These are phyloP conservation scores for Salvelinus sp. DNA, from an alignment of 2,113 vertebrate genomes.

Conservation along the genomic window DNA sequence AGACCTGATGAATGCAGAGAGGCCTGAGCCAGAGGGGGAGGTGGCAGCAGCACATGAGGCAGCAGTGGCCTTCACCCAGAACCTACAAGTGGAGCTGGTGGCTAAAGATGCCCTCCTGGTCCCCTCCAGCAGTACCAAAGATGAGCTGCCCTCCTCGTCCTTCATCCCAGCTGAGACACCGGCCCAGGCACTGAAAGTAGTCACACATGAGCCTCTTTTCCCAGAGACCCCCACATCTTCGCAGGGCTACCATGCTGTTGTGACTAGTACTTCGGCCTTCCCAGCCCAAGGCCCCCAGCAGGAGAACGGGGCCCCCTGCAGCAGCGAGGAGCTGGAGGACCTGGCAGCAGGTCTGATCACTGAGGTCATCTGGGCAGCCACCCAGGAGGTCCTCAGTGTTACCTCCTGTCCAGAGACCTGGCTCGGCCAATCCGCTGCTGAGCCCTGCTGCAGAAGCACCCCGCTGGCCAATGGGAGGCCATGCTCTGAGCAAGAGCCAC, in stretches of 20 bases:
- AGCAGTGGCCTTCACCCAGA: conserved; percentile 1
- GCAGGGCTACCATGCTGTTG: conserved; percentile 35
- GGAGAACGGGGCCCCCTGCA: background rate
- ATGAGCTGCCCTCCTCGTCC: conserved; percentile 21
- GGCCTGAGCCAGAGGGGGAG: conserved; percentile 77
- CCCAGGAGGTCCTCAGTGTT: conserved; percentile 79
- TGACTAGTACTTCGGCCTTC: conserved; percentile 55
- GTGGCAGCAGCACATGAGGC: conserved; percentile 51
- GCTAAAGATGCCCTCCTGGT: conserved; percentile 13
- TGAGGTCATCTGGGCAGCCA: conserved; percentile 86
- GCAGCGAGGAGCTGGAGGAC: conserved; percentile 74
- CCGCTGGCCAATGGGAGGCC: conserved; percentile 32
- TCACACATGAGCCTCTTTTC: background rate
- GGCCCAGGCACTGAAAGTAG: conserved; percentile 20
- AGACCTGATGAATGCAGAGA: conserved; percentile 55
- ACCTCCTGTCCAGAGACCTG: conserved; percentile 34
- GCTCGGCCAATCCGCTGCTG: conserved; percentile 9
- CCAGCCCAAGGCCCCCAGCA: conserved; percentile 17
- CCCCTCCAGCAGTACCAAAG: conserved; percentile 20
- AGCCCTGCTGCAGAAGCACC: background rate
- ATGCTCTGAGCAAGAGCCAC: conserved; percentile 30
- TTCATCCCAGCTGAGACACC: background rate
- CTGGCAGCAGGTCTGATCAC: conserved; percentile 85
- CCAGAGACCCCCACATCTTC: conserved; percentile 34
- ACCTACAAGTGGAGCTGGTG: background rate